Percentiles rank a stretch among this genome's conserved stretches.
Conservation (phyloP, 2,888 invertebrate species). For the Phanerotoma sp. region DNA sequence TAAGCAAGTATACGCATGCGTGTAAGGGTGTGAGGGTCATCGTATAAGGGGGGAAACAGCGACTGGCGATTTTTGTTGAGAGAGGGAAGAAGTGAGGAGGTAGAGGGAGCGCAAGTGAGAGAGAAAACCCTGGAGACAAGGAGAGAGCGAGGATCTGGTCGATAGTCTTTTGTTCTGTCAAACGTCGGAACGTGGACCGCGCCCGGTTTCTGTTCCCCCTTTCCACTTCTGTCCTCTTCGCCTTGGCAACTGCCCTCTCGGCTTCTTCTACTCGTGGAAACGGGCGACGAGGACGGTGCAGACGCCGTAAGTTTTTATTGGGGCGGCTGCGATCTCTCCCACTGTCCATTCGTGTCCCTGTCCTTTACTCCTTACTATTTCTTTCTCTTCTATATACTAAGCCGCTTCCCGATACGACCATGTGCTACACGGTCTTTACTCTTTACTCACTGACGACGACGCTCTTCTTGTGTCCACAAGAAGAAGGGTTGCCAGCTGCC, state of each 20-base stretch:
- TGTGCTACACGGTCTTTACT: neutral
- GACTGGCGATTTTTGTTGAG: constrained; percentile 12
- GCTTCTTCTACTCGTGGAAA: constrained; percentile 29
- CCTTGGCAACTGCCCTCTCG: constrained; percentile 15
- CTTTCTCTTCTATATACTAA: constrained; percentile 4
- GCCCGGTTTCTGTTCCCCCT: constrained; percentile 30
- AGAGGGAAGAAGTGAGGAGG: constrained; percentile 1
- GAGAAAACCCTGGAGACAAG: constrained; percentile 11
- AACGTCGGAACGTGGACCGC: constrained; percentile 53
- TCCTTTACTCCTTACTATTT: constrained; percentile 5
- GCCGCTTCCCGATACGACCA: constrained; percentile 3
- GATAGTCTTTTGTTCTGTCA: constrained; percentile 57
- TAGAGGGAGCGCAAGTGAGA: constrained; percentile 1
- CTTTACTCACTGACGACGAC: neutral
- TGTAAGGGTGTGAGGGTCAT: constrained; percentile 1
- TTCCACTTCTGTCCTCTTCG: constrained; percentile 9
- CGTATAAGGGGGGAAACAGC: constrained; percentile 1
- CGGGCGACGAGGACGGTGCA: constrained; percentile 38
- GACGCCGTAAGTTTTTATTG: constrained; percentile 50
- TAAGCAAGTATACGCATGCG: constrained; percentile 7
- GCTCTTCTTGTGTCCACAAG: constrained; percentile 3
- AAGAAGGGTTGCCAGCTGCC: constrained; percentile 25
- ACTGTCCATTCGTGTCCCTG: constrained; percentile 19
- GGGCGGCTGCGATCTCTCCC: constrained; percentile 45
- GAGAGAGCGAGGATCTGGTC: constrained; percentile 36